Evolutionary conservation across 2,888 invertebrate species (phyloP).

Genomic region (Scelioninae gen. 2): DNA sequence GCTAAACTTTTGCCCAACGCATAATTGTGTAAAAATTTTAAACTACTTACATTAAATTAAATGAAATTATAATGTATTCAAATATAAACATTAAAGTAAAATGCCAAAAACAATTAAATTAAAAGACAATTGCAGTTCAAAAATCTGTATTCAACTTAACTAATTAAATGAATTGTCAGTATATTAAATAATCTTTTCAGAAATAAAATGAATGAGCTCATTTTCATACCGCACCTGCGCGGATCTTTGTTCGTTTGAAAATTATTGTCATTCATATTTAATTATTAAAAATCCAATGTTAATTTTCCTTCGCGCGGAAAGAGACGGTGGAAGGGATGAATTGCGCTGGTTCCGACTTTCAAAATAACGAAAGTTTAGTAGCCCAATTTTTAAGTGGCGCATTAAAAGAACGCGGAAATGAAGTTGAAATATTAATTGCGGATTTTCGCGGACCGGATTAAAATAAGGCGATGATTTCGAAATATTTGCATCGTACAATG

Average conservation of each 20-base stretch:
- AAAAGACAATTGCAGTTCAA: slow-evolving; percentile 24
- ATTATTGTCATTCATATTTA: slow-evolving; percentile 23
- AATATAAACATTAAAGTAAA: too few species aligned
- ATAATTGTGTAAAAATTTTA: too few species aligned
- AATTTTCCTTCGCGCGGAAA: neutral
- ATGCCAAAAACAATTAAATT: slow-evolving; percentile 22
- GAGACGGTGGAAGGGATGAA: too few species aligned
- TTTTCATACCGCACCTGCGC: slow-evolving; percentile 33
- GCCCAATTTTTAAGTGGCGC: neutral
- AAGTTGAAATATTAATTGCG: slow-evolving; percentile 9
- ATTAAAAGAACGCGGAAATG: neutral
- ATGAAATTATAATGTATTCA: too few species aligned
- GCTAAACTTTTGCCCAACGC: too few species aligned
- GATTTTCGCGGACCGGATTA: slow-evolving; percentile 6
- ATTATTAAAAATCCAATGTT: slow-evolving; percentile 20
- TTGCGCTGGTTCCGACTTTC: too few species aligned
- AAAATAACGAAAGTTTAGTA: neutral
- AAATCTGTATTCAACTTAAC: slow-evolving; percentile 30
- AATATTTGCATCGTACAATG: slow-evolving; percentile 16
- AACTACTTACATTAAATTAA: too few species aligned
- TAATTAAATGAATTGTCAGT: slow-evolving; percentile 28
- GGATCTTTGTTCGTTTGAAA: slow-evolving; percentile 20
- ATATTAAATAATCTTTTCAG: slow-evolving; percentile 39
- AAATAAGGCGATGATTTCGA: slow-evolving; percentile 18
- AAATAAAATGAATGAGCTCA: slow-evolving; percentile 25